Evolutionary conservation across 2,888 invertebrate species (phyloP).

Genomic region (Cyaniris semiargus): DNA sequence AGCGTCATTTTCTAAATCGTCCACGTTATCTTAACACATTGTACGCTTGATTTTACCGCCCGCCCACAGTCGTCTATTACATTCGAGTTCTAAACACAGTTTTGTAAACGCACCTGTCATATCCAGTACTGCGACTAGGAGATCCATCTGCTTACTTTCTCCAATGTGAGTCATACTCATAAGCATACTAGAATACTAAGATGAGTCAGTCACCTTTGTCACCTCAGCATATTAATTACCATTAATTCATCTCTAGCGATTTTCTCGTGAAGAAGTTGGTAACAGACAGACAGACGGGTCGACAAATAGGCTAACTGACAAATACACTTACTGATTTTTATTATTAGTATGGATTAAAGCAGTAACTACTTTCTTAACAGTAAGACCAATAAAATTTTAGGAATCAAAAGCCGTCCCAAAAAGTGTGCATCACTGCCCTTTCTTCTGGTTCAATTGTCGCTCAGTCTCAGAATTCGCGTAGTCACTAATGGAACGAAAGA

Average conservation of each 20-base stretch:
- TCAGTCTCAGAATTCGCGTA: constrained; percentile 34
- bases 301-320: not conserved
- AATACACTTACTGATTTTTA: no score
- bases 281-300: not conserved
- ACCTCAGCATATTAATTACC: no score
- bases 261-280: not conserved
- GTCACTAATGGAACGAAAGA: constrained; percentile 40
- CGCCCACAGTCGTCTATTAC: constrained; percentile 27
- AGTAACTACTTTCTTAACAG: not conserved
- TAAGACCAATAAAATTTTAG: not conserved
- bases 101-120: not conserved
- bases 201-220: no score
- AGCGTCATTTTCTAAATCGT: constrained; percentile 43
- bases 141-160: not conserved
- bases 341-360: not conserved
- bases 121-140: not conserved
- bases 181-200: no score
- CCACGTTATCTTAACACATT: constrained; percentile 46
- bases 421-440: constrained; percentile 23
- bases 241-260: no score
- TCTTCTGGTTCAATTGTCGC: constrained; percentile 41
- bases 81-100: constrained; percentile 7
- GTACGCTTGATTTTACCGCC: constrained; percentile 35
- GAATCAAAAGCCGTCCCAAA: not conserved
- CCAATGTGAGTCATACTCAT: no score